Conservation (phyloP, 2,888 invertebrate genomes). For the Melikaiella ostensackeni region DNA sequence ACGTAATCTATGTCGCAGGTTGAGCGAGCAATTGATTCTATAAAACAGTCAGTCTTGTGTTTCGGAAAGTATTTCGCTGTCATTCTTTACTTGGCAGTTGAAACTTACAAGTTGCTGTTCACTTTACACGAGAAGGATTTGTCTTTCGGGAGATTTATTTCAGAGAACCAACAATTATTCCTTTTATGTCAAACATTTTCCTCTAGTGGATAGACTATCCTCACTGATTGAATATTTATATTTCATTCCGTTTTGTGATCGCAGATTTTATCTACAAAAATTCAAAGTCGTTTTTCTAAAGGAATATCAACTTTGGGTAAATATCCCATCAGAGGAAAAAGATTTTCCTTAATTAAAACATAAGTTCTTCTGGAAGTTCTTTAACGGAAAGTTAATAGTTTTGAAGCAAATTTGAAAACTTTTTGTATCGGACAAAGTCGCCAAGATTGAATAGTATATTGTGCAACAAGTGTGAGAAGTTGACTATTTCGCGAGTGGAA, state of each 20-base stretch:
- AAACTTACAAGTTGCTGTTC: constrained; percentile 5
- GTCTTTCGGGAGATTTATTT: constrained; percentile 18
- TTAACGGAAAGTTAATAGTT: too few relatives aligned
- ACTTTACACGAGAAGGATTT: neutral
- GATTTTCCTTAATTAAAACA: too few relatives aligned
- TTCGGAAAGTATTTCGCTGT: constrained; percentile 18
- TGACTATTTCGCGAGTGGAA: too few relatives aligned
- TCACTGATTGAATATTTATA: neutral
- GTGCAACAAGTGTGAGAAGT: too few relatives aligned
- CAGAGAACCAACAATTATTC: constrained; percentile 27
- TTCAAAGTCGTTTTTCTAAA: neutral
- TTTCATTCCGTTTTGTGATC: neutral
- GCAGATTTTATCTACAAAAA: too few relatives aligned
- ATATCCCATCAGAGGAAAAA: too few relatives aligned
- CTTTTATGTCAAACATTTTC: constrained; percentile 8
- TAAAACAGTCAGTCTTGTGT: neutral
- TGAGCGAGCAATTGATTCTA: constrained; percentile 22
- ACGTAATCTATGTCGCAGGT: constrained; percentile 33
- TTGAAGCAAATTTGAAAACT: too few relatives aligned
- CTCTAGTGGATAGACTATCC: neutral
- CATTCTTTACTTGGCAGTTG: constrained; percentile 21
- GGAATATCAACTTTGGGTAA: neutral
- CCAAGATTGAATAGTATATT: too few relatives aligned
- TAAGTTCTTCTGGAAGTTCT: too few relatives aligned
- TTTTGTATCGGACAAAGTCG: too few relatives aligned